phyloP scores from a whole-genome alignment of 2,888 invertebrate genomes.

The Sminthurides aquaticus region DNA sequence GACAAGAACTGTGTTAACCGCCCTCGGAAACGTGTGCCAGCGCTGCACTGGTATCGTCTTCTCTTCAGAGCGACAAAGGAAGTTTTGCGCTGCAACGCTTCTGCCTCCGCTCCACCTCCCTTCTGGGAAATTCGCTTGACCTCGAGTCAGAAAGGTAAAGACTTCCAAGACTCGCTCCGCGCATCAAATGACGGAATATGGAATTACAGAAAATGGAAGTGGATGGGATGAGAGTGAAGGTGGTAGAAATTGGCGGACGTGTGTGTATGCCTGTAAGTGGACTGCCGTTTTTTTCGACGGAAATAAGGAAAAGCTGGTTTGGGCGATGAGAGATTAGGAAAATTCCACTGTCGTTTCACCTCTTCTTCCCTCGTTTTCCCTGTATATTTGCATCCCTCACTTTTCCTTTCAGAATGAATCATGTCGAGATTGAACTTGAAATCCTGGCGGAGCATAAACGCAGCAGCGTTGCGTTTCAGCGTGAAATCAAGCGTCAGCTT shows the following conservation, averaged over 20 bases:
- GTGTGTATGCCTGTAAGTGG: too few relatives aligned
- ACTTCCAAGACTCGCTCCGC: neutral
- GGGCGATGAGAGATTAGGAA: neutral
- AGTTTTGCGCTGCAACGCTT: neutral
- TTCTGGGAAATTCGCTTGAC: neutral
- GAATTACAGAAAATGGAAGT: neutral
- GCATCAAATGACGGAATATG: neutral
- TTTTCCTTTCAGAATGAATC: neutral
- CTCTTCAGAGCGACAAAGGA: neutral
- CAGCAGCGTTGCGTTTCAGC: neutral
- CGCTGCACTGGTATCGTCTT: too few relatives aligned
- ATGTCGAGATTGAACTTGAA: neutral
- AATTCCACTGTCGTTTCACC: too few relatives aligned
- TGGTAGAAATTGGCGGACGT: neutral
- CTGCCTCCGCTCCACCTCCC: neutral
- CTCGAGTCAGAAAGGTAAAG: neutral
- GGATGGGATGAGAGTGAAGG: neutral
- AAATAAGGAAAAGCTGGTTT: neutral
- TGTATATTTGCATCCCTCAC: too few relatives aligned
- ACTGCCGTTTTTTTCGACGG: neutral
- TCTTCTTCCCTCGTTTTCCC: too few relatives aligned
- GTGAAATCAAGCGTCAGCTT: too few relatives aligned
- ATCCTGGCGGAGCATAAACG: neutral
- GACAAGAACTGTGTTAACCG: too few relatives aligned
- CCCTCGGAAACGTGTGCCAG: too few relatives aligned